A percentile compares a stretch with the other conserved stretches of the same genome.
Conservation (phyloP, 2,888 invertebrate genomes). For the Epiblema foenella region DNA sequence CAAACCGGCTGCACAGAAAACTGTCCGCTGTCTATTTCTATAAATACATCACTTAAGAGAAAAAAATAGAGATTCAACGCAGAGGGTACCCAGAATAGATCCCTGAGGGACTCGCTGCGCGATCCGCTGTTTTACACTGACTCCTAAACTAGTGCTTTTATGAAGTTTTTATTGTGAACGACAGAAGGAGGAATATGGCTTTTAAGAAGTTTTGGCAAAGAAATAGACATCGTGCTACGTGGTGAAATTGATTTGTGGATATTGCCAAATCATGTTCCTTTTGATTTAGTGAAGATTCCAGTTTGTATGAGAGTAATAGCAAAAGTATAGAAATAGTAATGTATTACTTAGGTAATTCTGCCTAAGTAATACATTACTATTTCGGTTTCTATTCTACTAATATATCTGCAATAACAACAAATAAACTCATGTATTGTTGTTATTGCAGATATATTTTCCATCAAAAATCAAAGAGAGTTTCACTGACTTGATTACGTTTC, state of each 20-base stretch:
- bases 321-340: background rate
- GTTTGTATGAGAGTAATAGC: background rate
- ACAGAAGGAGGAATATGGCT: conserved; percentile 35
- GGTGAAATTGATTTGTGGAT: conserved; percentile 35
- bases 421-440: background rate
- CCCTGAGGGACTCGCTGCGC: conserved; percentile 79
- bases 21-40: conserved; percentile 70
- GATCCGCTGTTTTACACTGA: conserved; percentile 67
- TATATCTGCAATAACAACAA: no score
- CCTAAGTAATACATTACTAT: no score
- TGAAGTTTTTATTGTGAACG: conserved; percentile 39
- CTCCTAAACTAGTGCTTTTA: conserved; percentile 48
- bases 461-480: background rate
- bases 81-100: conserved; percentile 80
- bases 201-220: conserved; percentile 32
- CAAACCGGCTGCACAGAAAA: conserved; percentile 37
- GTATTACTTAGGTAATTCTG: no score
- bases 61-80: conserved; percentile 64
- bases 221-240: conserved; percentile 27
- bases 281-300: conserved; percentile 5
- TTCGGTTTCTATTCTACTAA: no score
- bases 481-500: background rate
- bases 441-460: background rate
- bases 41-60: conserved; percentile 79
- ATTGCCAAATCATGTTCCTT: conserved; percentile 22